phyloP scores from a whole-genome alignment of 2,888 invertebrate genomes.

The Synergus itoensis region DNA sequence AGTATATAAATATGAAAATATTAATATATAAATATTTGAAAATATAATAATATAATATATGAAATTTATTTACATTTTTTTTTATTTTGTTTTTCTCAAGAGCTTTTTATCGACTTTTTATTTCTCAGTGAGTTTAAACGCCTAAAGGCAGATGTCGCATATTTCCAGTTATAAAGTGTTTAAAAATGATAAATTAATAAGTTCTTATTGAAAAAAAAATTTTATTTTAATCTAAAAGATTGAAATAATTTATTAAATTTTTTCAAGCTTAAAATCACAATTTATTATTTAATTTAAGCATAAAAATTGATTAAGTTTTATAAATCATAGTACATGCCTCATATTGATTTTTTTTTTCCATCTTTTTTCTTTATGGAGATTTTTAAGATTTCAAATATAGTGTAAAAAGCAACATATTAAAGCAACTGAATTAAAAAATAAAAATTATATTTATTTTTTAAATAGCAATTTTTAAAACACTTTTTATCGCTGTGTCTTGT shows the following conservation, averaged over 20 bases:
- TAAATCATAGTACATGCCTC: neutral
- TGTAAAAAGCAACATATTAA: neutral
- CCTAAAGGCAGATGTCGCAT: neutral
- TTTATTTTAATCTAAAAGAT: accelerated
- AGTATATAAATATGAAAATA: too few relatives aligned
- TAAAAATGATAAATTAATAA: neutral
- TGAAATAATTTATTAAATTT: neutral
- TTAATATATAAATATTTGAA: too few relatives aligned
- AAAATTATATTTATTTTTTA: too few relatives aligned
- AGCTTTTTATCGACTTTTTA: neutral
- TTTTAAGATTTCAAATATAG: neutral
- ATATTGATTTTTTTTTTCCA: neutral
- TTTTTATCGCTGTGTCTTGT: too few relatives aligned
- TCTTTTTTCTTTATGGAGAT: neutral
- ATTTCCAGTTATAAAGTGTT: neutral
- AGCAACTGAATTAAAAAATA: too few relatives aligned
- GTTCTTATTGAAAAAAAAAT: neutral
- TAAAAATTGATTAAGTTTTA: neutral
- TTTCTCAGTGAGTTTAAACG: neutral
- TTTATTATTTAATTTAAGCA: neutral
- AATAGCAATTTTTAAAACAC: too few relatives aligned
- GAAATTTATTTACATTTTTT: too few relatives aligned
- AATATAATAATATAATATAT: too few relatives aligned
- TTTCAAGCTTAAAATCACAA: neutral
- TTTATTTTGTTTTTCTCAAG: neutral